phyloP scores from a whole-genome alignment of 2,797 vertebrate genomes.

The Bufotes viridis region DNA sequence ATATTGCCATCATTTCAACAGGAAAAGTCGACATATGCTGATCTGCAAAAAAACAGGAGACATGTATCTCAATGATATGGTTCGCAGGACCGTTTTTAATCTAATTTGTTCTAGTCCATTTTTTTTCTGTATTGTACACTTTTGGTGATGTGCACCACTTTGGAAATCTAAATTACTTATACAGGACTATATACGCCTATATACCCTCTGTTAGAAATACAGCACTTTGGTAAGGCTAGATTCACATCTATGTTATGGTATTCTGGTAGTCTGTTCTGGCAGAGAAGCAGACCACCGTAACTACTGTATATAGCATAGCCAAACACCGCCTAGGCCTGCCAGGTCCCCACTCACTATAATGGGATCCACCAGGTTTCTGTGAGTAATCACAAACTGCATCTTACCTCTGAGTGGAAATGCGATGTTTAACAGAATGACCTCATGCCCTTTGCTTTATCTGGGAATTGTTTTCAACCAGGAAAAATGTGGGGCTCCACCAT shows the following conservation, averaged over 20 bases:
- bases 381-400: too few relatives aligned
- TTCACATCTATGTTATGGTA: neutral
- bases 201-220: neutral
- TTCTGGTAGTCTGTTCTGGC: too few relatives aligned
- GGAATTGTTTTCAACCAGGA: too few relatives aligned
- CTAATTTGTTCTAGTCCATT: neutral
- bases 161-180: neutral
- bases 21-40: slow-evolving; percentile 44
- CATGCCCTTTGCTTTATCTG: too few relatives aligned
- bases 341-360: too few relatives aligned
- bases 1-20: slow-evolving; percentile 56
- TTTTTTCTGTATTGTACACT: neutral
- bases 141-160: neutral
- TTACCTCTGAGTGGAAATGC: too few relatives aligned
- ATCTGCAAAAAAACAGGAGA: slow-evolving; percentile 61
- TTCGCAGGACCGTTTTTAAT: slow-evolving; percentile 34
- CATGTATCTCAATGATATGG: slow-evolving; percentile 35
- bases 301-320: too few relatives aligned
- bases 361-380: too few relatives aligned
- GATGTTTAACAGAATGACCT: too few relatives aligned
- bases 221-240: neutral
- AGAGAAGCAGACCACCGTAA: too few relatives aligned
- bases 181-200: neutral
- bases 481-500: too few relatives aligned
- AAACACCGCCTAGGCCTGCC: too few relatives aligned